Evolutionary conservation across 2,797 vertebrate genomes (phyloP), one percentile per base, ranked within the genome.

Genomic region (Paguma larvata): DNA sequence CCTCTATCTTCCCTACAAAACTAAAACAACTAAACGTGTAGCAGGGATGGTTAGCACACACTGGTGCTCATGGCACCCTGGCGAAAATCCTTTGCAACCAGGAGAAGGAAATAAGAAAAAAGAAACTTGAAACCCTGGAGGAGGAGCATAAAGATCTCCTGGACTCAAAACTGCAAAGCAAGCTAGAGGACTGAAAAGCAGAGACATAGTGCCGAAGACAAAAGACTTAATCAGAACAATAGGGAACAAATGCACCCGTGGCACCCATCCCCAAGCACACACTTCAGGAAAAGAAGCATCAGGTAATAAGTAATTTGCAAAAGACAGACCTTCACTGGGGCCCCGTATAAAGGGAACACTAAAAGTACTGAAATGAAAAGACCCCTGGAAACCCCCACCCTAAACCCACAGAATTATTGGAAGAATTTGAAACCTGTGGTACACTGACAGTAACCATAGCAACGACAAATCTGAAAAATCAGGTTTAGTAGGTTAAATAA

Each of bases 281-380:
- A 75, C 48, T 18, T 23, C 34, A 23, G 10, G 73, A 62, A 79
- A 85, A 72, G 25, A 56, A 97, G 18, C 7, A 72, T 70, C 11
- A 80, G 77, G 16, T 53, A 83, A 51, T 7, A 93, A 62, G 30
- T n/a, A 77, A 68, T 73, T 79, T 75, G 7, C 23, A 53, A 73
- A 75, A 63, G 6, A 21, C 34, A 92, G 11, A 68, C 3, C 3
- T 13, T 85, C 13, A 1, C 46, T 25, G 6, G 62, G 27, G 16
- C 41, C 14, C 34, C 12, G 10, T 38, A 34, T 32, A 75, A 44
- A 41, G 32, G 32, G 10, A 79, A 59, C 6, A 87, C 23, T 16
- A 32, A 73, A 73, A 88, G 23, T 30, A 85, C 23, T 84, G 34
- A 88, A 93, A 62, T 41, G 68, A 65, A 84, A 73, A 83, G 18